Evolutionary conservation across 1,140 invertebrate genomes (phyloP), one percentile per base, ranked within the genome.

Genomic region (Drosophila nebulosa): DNA sequence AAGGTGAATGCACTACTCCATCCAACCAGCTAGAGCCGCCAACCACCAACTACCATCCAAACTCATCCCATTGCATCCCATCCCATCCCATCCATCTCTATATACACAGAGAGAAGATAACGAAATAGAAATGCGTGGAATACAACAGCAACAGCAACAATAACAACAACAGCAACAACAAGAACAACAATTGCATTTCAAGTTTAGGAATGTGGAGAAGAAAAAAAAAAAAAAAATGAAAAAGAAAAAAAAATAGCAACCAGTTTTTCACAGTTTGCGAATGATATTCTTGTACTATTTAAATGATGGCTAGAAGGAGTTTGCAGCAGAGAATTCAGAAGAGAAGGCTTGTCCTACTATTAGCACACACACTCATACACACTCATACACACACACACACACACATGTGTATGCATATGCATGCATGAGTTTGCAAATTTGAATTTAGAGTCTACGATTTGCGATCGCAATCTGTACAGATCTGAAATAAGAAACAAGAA

Each of bases 401-500:
- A 52, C n/a, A 62, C 32, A 53, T 14, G 12, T 42, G 53, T 55
- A 26, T 1, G 27, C 27, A 30, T 9, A 66, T 74, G 71, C 22
- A 26, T 62, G 55, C 70, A 74, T 74, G 71, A 74, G 71, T 56
- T 66, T 66, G 73, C 65, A 75, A 75, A 74, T 76, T 75, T 75
- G 65, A 66, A 75, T 75, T 75, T 73, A 35, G 74, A 75, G 69
- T 69, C 64, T 52, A 53, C 64, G 51, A 59, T 66, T 21, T 22
- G 22, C 35, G 46, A 55, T 46, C 57, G 9, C 21, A 42, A 59
- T 59, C 64, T 73, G 60, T 74, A 32, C 24, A 65, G n/a, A 42
- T 14, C 39, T 46, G 9, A 56, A 50, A 57, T 27, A 55, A 51
- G 57, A 50, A 35, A 52, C 18, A 30, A 32, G 57, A 56, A 64